Conservation (phyloP, 2,797 vertebrate species). For the Gymnocypris eckloni region DNA sequence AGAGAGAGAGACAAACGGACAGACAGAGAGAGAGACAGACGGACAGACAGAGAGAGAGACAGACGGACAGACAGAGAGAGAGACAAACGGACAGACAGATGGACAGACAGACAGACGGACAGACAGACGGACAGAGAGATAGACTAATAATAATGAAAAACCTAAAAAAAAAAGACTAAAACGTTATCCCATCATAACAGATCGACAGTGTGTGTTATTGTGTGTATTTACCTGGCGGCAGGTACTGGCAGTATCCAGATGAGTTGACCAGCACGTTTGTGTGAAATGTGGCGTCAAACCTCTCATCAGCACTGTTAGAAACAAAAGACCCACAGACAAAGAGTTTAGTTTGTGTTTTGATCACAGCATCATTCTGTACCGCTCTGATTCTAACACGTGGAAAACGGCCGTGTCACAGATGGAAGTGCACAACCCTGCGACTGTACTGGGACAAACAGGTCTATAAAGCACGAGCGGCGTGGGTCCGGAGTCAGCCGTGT, state of each 20-base stretch:
- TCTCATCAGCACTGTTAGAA: slow-evolving; percentile 87
- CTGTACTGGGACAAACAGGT: slow-evolving; percentile 36
- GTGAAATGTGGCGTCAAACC: slow-evolving; percentile 91
- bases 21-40: too few relatives aligned
- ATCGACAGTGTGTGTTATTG: neutral
- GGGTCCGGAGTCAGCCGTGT: neutral
- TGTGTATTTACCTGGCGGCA: slow-evolving; percentile 87
- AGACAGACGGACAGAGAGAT: too few relatives aligned
- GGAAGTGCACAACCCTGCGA: slow-evolving; percentile 6
- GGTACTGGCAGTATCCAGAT: slow-evolving; percentile 84
- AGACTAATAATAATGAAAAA: too few relatives aligned
- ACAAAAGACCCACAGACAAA: slow-evolving; percentile 1
- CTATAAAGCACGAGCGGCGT: slow-evolving; percentile 25
- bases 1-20: too few relatives aligned
- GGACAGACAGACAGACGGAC: too few relatives aligned
- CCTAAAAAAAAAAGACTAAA: too few relatives aligned
- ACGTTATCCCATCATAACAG: neutral
- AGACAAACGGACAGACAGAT: too few relatives aligned
- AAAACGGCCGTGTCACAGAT: neutral
- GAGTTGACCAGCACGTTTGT: slow-evolving; percentile 90
- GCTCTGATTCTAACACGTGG: too few relatives aligned
- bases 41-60: too few relatives aligned
- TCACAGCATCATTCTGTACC: neutral
- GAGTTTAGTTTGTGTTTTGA: neutral
- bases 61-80: too few relatives aligned